Conservation (phyloP, 2,888 invertebrate species). For the Hirtodrosophila confusa region DNA sequence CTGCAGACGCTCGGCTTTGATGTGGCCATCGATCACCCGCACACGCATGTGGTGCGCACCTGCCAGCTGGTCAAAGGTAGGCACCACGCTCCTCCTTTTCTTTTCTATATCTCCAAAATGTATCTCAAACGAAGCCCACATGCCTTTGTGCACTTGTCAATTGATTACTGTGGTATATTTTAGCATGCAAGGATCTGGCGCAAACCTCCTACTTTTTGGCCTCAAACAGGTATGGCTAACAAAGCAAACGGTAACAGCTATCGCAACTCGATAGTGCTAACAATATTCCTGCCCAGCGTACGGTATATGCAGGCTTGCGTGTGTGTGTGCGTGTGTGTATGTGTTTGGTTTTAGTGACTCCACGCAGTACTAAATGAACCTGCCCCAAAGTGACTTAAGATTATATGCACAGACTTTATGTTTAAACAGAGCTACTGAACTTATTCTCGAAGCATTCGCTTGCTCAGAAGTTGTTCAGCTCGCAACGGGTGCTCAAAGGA, state of each 20-base stretch:
- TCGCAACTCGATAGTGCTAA: not conserved
- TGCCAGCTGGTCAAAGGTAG: slow-evolving; percentile 97
- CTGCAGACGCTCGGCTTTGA: slow-evolving; percentile 99
- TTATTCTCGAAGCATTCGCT: too few species aligned
- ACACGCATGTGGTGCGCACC: slow-evolving; percentile 97
- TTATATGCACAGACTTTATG: too few species aligned
- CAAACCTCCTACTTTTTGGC: slow-evolving; percentile 99
- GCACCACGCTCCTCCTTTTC: slow-evolving; percentile 36
- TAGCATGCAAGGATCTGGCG: slow-evolving; percentile 97
- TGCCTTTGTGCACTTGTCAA: slow-evolving; percentile 38
- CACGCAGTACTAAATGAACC: too few species aligned
- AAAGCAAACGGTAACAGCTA: slow-evolving; percentile 10
- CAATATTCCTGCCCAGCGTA: not conserved
- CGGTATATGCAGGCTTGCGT: slow-evolving; percentile 1
- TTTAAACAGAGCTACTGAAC: too few species aligned
- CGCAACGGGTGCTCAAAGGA: too few species aligned
- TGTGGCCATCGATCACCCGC: slow-evolving; percentile 98
- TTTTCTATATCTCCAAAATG: slow-evolving; percentile 5
- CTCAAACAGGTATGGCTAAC: slow-evolving; percentile 92
- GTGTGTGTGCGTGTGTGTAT: slow-evolving; percentile 7
- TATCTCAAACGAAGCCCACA: not conserved
- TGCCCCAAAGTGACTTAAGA: too few species aligned
- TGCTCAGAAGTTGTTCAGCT: too few species aligned
- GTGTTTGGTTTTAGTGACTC: not conserved
- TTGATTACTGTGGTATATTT: slow-evolving; percentile 72